Base-by-base conservation (phyloP, 2,888 invertebrate species). In the Drosophila aldrichi region DNA sequence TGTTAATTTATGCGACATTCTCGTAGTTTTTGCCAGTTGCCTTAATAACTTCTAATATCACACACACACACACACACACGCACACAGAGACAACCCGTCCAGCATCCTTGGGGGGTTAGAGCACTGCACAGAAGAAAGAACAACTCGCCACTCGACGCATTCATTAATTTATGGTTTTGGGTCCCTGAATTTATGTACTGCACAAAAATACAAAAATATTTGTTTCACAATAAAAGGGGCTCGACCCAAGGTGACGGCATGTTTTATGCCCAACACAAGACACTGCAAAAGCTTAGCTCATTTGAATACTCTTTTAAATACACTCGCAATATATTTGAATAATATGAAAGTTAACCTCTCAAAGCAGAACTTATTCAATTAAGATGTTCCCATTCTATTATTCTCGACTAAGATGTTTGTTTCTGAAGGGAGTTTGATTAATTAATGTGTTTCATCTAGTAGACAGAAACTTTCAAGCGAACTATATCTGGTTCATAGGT, bases 151-250 rank as follows among this genome's bases (percentile, higher is more conserved):
- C 74, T 74, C 68, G 81, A 65, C 73, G 70, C 81, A 67, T 77
- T 87, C 89, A 69, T 79, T 87, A 89, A 84, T 84, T 84, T 84
- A 84, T 89, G 77, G 84, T 67, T 87, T 89, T 81, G 81, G 84
- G 79, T 68, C 71, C 63, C 58, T 52, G 70, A 81, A 89, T 84
- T 89, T 89, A 84, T 84, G 79, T 74, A 71, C 78, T 60, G 43
- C 41, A 60, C 69, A 67, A 63, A 82, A 68, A 81, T 65, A 69
- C 66, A 56, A 83, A 81, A 84, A 70, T 78, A 76, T 82, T 88
- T 83, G 73, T 74, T 71, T 75, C 81, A 66, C 78, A 77, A 63
- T 49, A 66, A 66, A 60, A 60, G 52, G 22, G 22, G 12, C 46
- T 52, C 56, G 51, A 48, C 58, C 57, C 51, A 70, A 88, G 88